Evolutionary conservation across 1,140 invertebrate genomes (phyloP), one percentile per base, ranked within the genome.

Genomic region (Chironomus striatipennis): DNA sequence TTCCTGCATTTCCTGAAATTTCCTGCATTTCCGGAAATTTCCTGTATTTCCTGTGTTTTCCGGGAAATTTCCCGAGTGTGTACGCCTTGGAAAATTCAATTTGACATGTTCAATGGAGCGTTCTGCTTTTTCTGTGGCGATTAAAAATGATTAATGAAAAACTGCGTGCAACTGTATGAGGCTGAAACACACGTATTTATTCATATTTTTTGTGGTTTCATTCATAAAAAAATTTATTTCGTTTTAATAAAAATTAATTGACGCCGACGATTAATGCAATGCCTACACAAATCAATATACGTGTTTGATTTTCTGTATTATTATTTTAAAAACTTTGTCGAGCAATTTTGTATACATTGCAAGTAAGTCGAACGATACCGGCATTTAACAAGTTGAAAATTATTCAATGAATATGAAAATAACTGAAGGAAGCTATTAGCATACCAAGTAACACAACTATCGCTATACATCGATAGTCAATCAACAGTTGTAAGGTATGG

Each of bases 371-470:
- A 70, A 70, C 18, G 65, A 20, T 70, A 21, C 65, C 65, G 65
- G 65, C 65, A 34, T 20, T 18, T 21, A 70, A 9, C 20, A 12
- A 2, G 47, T n/a, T 12, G 7, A 57, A 57, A 57, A 57, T 8
- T 21, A n/a, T 15, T 12, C 47, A 15, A 12, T 12, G 47, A n/a
- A 18, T 70, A 70, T 70, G 65, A n/a, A 57, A 57, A 57, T 57
- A 8, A 57, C 10, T n/a, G 47, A 70, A 70, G 65, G 65, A 70
- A 70, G 65, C 65, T 70, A 70, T 70, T 70, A 70, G 65, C 65
- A 70, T 70, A 70, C 65, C 65, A 70, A 70, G 15, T 20, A 34
- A 34, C n/a, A n/a, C n/a, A n/a, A n/a, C n/a, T n/a, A n/a, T 67
- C 17, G 18, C 65, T 20, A 21, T 9, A 70, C 20, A 20, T 21